Base-by-base conservation (phyloP, 2,888 invertebrate species). In the Smittia sp. region DNA sequence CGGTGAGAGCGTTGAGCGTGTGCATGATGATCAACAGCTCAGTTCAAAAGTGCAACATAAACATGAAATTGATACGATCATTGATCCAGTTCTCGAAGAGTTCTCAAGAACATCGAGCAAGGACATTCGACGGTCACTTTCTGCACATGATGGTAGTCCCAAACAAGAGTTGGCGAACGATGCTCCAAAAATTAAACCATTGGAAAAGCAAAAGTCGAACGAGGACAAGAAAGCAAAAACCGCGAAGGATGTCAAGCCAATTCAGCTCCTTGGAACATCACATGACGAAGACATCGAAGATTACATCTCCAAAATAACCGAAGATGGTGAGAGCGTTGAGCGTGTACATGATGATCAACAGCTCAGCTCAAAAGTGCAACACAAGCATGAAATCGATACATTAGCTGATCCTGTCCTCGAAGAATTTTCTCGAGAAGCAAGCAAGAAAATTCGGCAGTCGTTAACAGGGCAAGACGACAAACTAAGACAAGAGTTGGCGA, bases 211-310 rank as follows among this genome's bases (percentile, higher is more conserved):
- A 58, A 62, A 69, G 7, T 38, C 38, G 6, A 11, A 38, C 6
- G 38, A 38, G 11, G 11, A 9, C 38, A 38, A 6, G 6, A 6
- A 38, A 9, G 38, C 38, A 6, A 38, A 38, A 38, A n/a, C n/a
- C n/a, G n/a, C n/a, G n/a, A n/a, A n/a, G n/a, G n/a, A n/a, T n/a
- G 15, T 11, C 24, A 52, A 62, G 58, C 18, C 13, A 72, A 32
- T 32, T n/a, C 7, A 38, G 38, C 11, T 38, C 7, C 7, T 9
- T 38, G 38, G 11, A 38, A 38, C 38, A 38, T 38, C 38, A 38
- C 85, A 87, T 75, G 88, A 88, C 76, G 88, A 88, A 81, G 88
- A 88, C 75, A 88, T 88, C 76, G 86, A 85, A 75, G 75, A 73
- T 58, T 73, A 75, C 22, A 74, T 67, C 22, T 62, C 67, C 0